These are phyloP conservation scores for Melieria crassipennis DNA, from an alignment of 2,888 invertebrate species.

Conservation along the genomic window DNA sequence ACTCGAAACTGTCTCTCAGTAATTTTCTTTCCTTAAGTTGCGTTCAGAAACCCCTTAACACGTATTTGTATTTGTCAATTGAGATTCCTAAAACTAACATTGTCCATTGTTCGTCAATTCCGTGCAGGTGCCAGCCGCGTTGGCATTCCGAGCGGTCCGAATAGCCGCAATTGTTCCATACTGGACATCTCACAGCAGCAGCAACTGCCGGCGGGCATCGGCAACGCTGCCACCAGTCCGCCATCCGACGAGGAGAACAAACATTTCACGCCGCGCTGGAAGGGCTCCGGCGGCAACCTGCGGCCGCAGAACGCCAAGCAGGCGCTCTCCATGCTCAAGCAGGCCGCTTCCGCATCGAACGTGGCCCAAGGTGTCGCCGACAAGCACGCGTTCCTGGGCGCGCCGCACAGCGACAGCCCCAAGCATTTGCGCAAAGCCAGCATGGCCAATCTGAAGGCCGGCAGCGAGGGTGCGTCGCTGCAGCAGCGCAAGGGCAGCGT, in stretches of 20 bases:
- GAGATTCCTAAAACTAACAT: neutral
- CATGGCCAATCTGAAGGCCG: constrained; percentile 50
- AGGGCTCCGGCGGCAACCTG: constrained; percentile 60
- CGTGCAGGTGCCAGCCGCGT: constrained; percentile 63
- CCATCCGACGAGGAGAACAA: constrained; percentile 70
- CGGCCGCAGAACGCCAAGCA: constrained; percentile 58
- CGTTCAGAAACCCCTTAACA: no score
- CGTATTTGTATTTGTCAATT: no score
- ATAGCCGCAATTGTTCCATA: constrained; percentile 70
- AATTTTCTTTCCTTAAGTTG: no score
- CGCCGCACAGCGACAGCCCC: constrained; percentile 45
- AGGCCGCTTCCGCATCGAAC: constrained; percentile 61
- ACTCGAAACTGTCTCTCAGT: no score
- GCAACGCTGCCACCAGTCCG: constrained; percentile 68
- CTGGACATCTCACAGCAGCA: constrained; percentile 68
- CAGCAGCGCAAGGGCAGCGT: constrained; percentile 53
- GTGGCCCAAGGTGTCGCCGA: constrained; percentile 50
- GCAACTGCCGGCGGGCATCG: constrained; percentile 57
- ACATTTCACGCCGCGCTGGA: constrained; percentile 60
- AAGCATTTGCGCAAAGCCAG: constrained; percentile 53
- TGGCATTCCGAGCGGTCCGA: constrained; percentile 59
- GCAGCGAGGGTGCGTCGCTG: constrained; percentile 34
- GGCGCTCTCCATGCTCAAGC: constrained; percentile 58
- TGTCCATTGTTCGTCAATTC: constrained; percentile 19
- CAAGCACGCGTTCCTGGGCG: constrained; percentile 29